Percentiles rank a stretch among this genome's conserved stretches.
Conservation (phyloP, 2,797 vertebrate genomes). For the Lithobates sylvaticus region DNA sequence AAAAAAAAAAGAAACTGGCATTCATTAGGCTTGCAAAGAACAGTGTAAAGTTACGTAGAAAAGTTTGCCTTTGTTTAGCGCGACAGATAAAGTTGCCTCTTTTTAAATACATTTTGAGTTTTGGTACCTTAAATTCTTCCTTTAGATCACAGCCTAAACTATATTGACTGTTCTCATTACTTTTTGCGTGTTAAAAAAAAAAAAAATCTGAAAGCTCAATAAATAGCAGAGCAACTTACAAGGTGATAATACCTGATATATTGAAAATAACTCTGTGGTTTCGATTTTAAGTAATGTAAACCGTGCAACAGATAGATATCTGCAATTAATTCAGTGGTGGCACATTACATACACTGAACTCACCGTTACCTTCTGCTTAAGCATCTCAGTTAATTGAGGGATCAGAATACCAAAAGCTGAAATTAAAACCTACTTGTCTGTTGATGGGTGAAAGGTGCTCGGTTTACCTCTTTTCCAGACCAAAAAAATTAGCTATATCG, state of each 20-base stretch:
- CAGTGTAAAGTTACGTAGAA: neutral
- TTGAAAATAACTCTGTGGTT: slow-evolving; percentile 41
- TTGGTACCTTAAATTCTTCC: neutral
- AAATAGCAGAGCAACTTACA: neutral
- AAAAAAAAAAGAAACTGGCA: neutral
- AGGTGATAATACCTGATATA: slow-evolving; percentile 14
- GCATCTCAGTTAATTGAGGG: slow-evolving; percentile 52
- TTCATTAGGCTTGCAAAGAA: neutral
- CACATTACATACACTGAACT: slow-evolving; percentile 60
- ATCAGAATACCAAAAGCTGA: slow-evolving; percentile 58
- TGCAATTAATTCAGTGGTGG: slow-evolving; percentile 57
- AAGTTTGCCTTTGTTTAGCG: neutral
- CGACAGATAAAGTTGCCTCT: neutral
- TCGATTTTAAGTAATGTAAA: slow-evolving; percentile 55
- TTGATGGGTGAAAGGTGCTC: slow-evolving; percentile 26
- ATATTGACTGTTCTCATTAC: neutral
- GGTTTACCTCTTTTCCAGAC: slow-evolving; percentile 15
- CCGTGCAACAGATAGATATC: slow-evolving; percentile 47
- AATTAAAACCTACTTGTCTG: slow-evolving; percentile 49
- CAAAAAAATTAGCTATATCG: neutral
- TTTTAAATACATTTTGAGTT: neutral
- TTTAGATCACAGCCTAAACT: neutral
- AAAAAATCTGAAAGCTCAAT: neutral
- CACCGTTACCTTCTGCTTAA: slow-evolving; percentile 57
- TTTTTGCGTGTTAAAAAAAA: neutral